phyloP scores from a whole-genome alignment of 2,888 invertebrate species.

The Eupithecia inturbata region DNA sequence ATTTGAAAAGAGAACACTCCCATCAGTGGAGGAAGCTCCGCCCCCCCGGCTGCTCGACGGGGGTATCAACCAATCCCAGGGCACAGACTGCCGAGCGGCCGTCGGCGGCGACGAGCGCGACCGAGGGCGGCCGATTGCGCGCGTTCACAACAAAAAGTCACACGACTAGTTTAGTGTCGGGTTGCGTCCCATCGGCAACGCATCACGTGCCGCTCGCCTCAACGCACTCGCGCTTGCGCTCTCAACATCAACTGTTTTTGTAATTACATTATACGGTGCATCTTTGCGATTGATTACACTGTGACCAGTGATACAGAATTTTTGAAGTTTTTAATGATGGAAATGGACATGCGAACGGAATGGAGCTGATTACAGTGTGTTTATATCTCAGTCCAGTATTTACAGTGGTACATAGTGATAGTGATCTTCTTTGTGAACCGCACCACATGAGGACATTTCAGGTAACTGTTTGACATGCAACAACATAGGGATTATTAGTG shows the following conservation, averaged over 20 bases:
- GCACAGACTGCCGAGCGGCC: slow-evolving; percentile 53
- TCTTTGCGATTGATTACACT: slow-evolving; percentile 46
- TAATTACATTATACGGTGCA: slow-evolving; percentile 53
- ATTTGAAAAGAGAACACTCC: slow-evolving; percentile 82
- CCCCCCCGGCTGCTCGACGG: slow-evolving; percentile 67
- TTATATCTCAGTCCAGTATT: slow-evolving; percentile 70
- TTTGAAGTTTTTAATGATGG: slow-evolving; percentile 52
- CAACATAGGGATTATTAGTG: background rate
- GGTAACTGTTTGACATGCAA: slow-evolving; percentile 61
- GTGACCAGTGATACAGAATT: slow-evolving; percentile 74
- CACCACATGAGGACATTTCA: slow-evolving; percentile 72
- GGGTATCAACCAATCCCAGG: slow-evolving; percentile 58
- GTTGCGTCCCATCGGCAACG: slow-evolving; percentile 83
- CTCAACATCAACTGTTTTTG: slow-evolving; percentile 70
- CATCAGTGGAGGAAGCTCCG: slow-evolving; percentile 66
- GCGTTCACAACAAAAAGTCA: slow-evolving; percentile 82
- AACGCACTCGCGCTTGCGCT: slow-evolving; percentile 75
- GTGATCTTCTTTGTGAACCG: slow-evolving; percentile 79
- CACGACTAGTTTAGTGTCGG: slow-evolving; percentile 83
- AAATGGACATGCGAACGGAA: slow-evolving; percentile 77
- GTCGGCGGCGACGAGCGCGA: slow-evolving; percentile 59
- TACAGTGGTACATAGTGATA: slow-evolving; percentile 80
- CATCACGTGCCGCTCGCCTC: slow-evolving; percentile 73
- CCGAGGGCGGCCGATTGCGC: slow-evolving; percentile 74
- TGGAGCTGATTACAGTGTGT: slow-evolving; percentile 82